phyloP scores from a whole-genome alignment of 2,888 invertebrate species.

The Synanthedon myopaeformis region DNA sequence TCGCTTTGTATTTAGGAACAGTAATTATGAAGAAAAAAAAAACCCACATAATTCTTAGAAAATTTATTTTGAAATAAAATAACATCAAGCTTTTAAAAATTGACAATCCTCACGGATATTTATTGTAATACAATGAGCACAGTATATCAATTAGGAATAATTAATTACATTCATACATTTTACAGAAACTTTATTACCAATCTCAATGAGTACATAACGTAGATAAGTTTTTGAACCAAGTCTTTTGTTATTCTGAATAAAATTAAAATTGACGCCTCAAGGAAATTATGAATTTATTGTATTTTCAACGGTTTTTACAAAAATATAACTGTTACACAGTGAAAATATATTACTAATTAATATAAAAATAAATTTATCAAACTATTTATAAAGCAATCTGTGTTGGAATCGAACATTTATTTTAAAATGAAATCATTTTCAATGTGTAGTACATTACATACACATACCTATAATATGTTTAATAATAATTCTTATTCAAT shows the following conservation, averaged over 20 bases:
- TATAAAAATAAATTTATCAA: conserved; percentile 33
- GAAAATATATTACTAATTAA: conserved; percentile 35
- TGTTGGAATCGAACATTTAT: conserved; percentile 34
- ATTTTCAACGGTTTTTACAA: background rate
- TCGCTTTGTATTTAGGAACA: too few relatives aligned
- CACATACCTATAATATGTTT: too few relatives aligned
- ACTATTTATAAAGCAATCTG: conserved; percentile 15
- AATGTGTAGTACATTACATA: too few relatives aligned
- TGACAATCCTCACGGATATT: conserved; percentile 58
- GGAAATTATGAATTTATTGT: background rate
- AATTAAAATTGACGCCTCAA: too few relatives aligned
- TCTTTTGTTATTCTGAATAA: too few relatives aligned
- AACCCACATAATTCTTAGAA: conserved; percentile 32
- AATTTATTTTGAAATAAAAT: conserved; percentile 66
- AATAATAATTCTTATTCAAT: conserved; percentile 40
- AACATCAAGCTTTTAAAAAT: conserved; percentile 66
- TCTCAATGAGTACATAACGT: background rate
- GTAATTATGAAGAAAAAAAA: background rate
- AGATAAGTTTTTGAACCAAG: conserved; percentile 23
- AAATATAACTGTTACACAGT: conserved; percentile 10
- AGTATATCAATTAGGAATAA: conserved; percentile 54
- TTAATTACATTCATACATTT: conserved; percentile 24
- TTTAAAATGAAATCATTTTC: conserved; percentile 28
- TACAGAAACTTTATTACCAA: conserved; percentile 13
- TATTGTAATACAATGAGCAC: conserved; percentile 58